These are phyloP conservation scores for Clarias fuscus DNA, from an alignment of 2,797 vertebrate species.

Conservation along the genomic window DNA sequence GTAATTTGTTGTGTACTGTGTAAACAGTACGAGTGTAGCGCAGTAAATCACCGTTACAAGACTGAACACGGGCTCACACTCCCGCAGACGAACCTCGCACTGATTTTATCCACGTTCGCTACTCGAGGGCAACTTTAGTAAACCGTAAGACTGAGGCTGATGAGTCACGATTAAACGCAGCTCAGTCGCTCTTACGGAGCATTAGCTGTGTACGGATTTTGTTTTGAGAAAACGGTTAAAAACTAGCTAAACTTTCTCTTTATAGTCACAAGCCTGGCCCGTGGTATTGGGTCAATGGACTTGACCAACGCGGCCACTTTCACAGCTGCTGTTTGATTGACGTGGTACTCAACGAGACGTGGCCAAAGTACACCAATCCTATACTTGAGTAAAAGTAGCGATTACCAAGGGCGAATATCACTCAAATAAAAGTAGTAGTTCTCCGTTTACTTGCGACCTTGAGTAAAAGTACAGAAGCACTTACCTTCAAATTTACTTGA, in stretches of 20 bases:
- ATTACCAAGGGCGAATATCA: no score
- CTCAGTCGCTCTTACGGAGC: neutral
- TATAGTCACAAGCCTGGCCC: neutral
- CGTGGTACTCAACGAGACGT: neutral
- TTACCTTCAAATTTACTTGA: no score
- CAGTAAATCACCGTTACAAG: neutral
- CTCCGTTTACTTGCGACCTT: no score
- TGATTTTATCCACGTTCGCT: neutral
- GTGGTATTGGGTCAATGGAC: neutral
- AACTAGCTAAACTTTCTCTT: neutral
- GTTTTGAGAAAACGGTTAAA: neutral
- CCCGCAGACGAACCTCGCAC: neutral
- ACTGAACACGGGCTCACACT: neutral
- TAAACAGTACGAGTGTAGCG: neutral
- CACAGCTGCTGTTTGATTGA: neutral
- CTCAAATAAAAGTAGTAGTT: no score
- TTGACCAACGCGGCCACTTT: neutral
- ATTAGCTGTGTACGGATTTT: neutral
- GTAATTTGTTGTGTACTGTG: conserved; percentile 3
- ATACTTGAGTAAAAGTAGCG: no score
- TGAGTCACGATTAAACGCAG: neutral
- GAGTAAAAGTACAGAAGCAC: no score
- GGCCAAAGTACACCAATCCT: no score
- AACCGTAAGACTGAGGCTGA: neutral
- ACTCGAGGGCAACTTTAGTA: neutral